A percentile compares a stretch with the other conserved stretches of the same genome.
Evolutionary conservation across 2,888 invertebrate species (phyloP).

Genomic region (Lamellibrachia satsuma): DNA sequence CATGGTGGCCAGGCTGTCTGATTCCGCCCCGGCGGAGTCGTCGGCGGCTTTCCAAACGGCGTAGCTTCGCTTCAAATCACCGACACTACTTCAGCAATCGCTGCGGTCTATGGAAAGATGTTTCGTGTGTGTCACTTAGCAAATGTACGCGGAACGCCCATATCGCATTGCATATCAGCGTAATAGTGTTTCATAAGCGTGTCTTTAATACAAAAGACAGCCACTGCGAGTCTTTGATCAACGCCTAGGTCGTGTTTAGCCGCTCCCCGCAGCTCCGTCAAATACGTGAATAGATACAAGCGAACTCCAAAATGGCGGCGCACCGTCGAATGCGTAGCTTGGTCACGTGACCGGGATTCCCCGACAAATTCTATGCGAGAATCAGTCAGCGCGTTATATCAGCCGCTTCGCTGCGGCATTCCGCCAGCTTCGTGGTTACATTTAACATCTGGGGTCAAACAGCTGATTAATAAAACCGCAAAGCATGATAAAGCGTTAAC

Average conservation of each 20-base stretch:
- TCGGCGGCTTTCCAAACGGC: neutral
- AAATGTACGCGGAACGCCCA: neutral
- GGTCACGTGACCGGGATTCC: constrained; percentile 17
- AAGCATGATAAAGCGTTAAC: neutral
- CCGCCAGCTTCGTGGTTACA: neutral
- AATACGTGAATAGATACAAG: constrained; percentile 5
- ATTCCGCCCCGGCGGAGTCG: neutral
- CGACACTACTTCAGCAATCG: neutral
- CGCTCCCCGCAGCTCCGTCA: neutral
- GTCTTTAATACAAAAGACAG: neutral
- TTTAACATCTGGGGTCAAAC: neutral
- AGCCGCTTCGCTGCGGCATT: neutral
- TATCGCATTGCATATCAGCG: neutral
- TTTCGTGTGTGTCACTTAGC: constrained; percentile 3
- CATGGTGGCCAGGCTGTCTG: constrained; percentile 12
- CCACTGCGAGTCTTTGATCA: neutral
- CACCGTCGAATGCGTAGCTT: constrained; percentile 3
- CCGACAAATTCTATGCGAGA: neutral
- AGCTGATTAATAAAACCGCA: neutral
- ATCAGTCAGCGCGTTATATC: neutral
- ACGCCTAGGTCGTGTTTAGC: neutral
- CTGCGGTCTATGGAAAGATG: neutral
- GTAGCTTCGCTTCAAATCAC: constrained; percentile 3
- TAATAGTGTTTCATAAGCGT: neutral
- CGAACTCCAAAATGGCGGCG: constrained; percentile 17